phyloP scores from a whole-genome alignment of 2,113 vertebrate species.

The Camelus bactrianus region DNA sequence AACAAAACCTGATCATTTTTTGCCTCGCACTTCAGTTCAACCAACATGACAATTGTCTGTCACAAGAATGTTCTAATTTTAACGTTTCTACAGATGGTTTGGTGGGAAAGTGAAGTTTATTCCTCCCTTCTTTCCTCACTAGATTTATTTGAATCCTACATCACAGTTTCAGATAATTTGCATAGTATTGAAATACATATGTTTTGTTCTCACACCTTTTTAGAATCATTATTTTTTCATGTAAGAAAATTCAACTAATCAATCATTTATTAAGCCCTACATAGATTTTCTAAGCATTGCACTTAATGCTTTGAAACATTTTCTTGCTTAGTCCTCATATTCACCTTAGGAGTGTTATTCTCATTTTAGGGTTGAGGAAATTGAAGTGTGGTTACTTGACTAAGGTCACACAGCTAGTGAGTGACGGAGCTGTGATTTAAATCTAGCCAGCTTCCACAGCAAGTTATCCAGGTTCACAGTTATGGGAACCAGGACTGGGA shows the following conservation, averaged over 20 bases:
- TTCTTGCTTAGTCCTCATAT: background rate
- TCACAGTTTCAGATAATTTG: slow-evolving; percentile 69
- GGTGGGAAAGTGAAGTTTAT: slow-evolving; percentile 63
- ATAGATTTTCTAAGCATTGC: background rate
- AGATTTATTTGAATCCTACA: slow-evolving; percentile 77
- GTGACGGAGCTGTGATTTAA: background rate
- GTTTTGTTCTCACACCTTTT: slow-evolving; percentile 35
- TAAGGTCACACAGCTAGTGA: background rate
- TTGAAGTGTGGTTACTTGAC: background rate
- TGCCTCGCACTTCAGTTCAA: slow-evolving; percentile 62
- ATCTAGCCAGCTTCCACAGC: background rate
- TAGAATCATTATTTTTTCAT: background rate
- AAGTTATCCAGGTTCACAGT: background rate
- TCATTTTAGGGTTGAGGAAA: background rate
- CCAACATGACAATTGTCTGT: slow-evolving; percentile 66
- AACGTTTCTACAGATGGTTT: slow-evolving; percentile 78
- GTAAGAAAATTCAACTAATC: background rate
- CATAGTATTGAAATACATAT: slow-evolving; percentile 64
- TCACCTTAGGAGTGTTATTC: background rate
- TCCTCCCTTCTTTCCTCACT: slow-evolving; percentile 66
- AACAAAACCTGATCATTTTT: slow-evolving; percentile 59
- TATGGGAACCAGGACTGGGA: background rate
- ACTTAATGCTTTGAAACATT: background rate
- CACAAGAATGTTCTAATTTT: slow-evolving; percentile 80
- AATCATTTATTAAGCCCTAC: background rate